Base-by-base conservation (phyloP, 92 coral and sea anemone species). In the Pocillopora meandrina region DNA sequence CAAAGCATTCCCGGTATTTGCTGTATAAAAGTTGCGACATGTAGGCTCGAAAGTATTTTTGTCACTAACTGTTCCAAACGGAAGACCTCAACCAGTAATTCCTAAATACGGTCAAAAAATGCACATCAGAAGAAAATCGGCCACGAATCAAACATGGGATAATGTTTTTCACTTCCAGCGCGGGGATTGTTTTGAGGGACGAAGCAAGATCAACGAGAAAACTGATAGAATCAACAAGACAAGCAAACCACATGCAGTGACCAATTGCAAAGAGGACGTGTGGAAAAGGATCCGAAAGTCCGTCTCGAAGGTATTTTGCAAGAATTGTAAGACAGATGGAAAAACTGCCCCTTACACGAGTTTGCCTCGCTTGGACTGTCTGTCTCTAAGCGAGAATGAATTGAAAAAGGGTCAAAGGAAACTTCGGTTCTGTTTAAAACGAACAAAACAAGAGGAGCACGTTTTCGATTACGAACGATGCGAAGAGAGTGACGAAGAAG, bases 401-500 rank as follows among this genome's bases (percentile, higher is more conserved):
- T 69, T 81, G 15, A 34, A 57, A 33, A 14, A 19, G 60, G 47
- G 42, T 42, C 77, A 59, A 35, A 71, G 70, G 20, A 81, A 34
- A 59, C 69, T 70, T 19, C 69, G 77, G 61, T 69, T 71, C 23
- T 70, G 78, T 19, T 81, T 33, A 19, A 81, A 71, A n/a, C 78
- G 61, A 35, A 36, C 20, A 10, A 59, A 60, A 17, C 61, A 55
- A 23, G 56, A 70, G 56, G 18, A 55, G 9, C 17, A 17, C 21
- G 35, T 35, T 42, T 56, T 33, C 57, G 69, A 70, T 10, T 69
- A 81, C 17, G 85, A 81, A 35, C 85, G 12, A 12, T 20, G 64
- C 8, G 76, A n/a, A 7, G 85, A 71, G 19, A n/a, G 60, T 10
- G 85, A 83, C 5, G 86, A 83, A 9, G 86, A 83, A 61, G 86